Base-by-base conservation (phyloP, 2,888 invertebrate genomes). In the Notodonta dromedarius region DNA sequence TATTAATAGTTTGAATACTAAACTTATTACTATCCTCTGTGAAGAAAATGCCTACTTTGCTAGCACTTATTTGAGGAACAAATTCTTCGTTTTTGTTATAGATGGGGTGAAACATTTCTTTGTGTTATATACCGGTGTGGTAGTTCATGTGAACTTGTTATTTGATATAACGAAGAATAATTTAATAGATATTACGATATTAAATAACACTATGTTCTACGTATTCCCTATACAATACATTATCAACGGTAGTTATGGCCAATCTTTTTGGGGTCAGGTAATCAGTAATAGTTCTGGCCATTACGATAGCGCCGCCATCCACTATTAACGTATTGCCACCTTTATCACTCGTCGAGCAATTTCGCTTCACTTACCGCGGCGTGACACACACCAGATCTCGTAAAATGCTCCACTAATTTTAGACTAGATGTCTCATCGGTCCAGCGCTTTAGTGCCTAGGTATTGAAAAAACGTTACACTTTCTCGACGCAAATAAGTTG, bases 371-470 rank as follows among this genome's bases (percentile, higher is more conserved):
- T 68, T 66, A 59, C 40, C 58, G 59, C 62, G 69, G 69, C 58
- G 48, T 63, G 77, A 77, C 74, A 78, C 70, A 69, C 69, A 76
- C 77, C 77, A 77, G 77, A 76, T 63, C 59, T 62, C 66, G 58
- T 71, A 72, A 72, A 68, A 66, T 67, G 65, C 62, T 59, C 16
- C 40, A 65, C 71, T 77, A 77, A 78, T 70, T 73, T 73, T 76
- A 78, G 78, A 73, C 35, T 57, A 61, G 58, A 66, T 67, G 70
- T 71, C 67, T 76, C 63, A 56, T 55, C 14, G 65, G 52, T 65
- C 61, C 68, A 63, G 1, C 12, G 11, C 5, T 52, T 24, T 53
- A 13, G 52, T 32, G 13, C 32, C 52, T 52, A 56, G 56, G 32
- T 9, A 57, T 48, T 32, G 48, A 44, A 56, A 24, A 24, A 50